Evolutionary conservation across 30 jellyfish, hydroid and myxozoan genomes (phyloP).

Genomic region (Hydractinia echinata): DNA sequence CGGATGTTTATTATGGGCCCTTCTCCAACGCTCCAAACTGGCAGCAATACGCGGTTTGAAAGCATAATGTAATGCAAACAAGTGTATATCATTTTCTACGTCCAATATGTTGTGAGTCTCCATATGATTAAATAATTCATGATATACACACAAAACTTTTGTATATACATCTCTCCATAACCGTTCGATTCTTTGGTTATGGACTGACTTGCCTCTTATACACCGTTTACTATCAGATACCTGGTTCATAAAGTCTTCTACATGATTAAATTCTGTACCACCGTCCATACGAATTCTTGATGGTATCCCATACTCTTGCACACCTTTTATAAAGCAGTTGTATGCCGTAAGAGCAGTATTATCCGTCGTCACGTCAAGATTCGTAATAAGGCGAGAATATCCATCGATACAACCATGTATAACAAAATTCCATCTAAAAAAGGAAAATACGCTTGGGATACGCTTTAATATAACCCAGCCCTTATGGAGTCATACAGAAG

Average conservation of each 20-base stretch:
- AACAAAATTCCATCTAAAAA: no score
- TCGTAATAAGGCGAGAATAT: slow-evolving; percentile 20
- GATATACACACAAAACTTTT: slow-evolving; percentile 19
- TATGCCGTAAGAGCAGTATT: slow-evolving; percentile 29
- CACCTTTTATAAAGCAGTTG: slow-evolving; percentile 9
- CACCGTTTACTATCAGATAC: slow-evolving; percentile 22
- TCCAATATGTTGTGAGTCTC: slow-evolving; percentile 24
- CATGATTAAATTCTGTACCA: slow-evolving; percentile 22
- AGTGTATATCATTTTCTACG: slow-evolving; percentile 10
- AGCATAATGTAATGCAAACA: slow-evolving; percentile 17
- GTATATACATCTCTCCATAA: slow-evolving; percentile 35
- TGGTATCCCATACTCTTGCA: slow-evolving; percentile 32
- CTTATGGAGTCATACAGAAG: no score
- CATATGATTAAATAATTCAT: slow-evolving; percentile 29
- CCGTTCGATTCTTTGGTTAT: not conserved
- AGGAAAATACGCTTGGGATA: no score
- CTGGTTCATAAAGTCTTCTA: slow-evolving; percentile 21
- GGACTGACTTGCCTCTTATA: slow-evolving; percentile 6
- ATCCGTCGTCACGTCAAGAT: slow-evolving; percentile 12
- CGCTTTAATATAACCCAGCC: no score
- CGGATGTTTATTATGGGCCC: slow-evolving; percentile 25
- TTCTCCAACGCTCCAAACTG: slow-evolving; percentile 22
- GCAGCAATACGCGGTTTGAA: slow-evolving; percentile 15
- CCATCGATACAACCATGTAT: slow-evolving; percentile 18
- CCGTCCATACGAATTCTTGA: slow-evolving; percentile 18